These are phyloP conservation scores for Malurus elegans DNA, from an alignment of 2,113 vertebrate genomes.

Conservation along the genomic window DNA sequence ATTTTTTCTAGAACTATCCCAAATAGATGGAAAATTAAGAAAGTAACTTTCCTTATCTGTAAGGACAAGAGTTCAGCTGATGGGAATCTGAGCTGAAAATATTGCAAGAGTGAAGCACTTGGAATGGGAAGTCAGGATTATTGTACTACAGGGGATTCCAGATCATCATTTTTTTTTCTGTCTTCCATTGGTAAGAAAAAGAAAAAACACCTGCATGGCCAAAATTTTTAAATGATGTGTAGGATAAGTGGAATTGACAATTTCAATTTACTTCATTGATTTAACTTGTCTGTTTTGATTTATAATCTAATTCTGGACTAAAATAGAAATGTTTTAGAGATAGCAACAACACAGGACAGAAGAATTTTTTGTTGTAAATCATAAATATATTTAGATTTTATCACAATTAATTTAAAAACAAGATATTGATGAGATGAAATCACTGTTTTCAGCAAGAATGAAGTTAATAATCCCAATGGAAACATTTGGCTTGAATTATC, in stretches of 20 bases:
- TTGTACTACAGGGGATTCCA: neutral
- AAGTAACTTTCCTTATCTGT: neutral
- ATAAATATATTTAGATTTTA: neutral
- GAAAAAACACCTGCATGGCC: neutral
- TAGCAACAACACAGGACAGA: neutral
- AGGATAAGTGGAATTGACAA: neutral
- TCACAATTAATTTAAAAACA: neutral
- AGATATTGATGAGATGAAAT: neutral
- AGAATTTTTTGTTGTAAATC: neutral
- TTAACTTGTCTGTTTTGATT: slow-evolving; percentile 2
- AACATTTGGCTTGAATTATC: slow-evolving; percentile 29
- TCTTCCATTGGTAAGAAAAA: neutral
- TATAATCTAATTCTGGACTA: neutral
- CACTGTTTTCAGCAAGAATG: neutral
- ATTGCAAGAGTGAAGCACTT: neutral
- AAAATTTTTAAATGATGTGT: neutral
- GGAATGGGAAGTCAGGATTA: neutral
- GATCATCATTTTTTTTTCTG: neutral
- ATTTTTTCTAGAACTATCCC: neutral
- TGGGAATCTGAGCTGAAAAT: neutral
- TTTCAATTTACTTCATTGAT: neutral
- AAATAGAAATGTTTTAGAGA: neutral
- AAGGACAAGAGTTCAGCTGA: neutral
- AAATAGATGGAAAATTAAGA: neutral
- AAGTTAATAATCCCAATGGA: neutral